These are phyloP conservation scores for Carduelis carduelis DNA, from an alignment of 2,797 vertebrate genomes.

Conservation along the genomic window DNA sequence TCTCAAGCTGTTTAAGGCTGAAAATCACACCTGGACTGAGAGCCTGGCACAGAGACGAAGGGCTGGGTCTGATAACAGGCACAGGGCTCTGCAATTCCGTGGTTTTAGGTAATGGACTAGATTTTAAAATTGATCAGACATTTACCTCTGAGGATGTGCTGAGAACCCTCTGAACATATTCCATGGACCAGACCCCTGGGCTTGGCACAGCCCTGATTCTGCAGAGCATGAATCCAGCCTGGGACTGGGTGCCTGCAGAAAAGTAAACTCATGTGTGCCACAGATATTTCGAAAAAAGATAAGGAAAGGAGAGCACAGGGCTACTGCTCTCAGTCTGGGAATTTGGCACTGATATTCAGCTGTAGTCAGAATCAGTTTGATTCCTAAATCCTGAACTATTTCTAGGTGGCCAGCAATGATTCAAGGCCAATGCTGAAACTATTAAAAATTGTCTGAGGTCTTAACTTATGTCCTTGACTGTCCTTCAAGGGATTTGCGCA, in stretches of 20 bases:
- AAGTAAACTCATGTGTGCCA: accelerated
- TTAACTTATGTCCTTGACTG: conserved; percentile 8
- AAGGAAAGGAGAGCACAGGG: background rate
- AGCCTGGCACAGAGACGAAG: background rate
- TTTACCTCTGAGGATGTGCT: background rate
- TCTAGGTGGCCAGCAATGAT: background rate
- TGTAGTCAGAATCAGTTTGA: background rate
- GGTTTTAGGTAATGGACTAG: background rate
- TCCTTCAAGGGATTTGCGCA: background rate
- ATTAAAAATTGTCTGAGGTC: background rate
- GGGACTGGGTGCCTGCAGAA: background rate
- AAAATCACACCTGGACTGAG: conserved; percentile 34
- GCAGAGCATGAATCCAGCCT: background rate
- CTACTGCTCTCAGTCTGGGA: background rate
- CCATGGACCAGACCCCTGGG: background rate
- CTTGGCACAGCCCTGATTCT: background rate
- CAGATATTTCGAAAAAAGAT: background rate
- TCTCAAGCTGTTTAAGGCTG: conserved; percentile 16
- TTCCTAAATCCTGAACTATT: background rate
- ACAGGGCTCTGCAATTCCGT: background rate
- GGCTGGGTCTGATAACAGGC: accelerated
- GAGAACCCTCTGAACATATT: background rate
- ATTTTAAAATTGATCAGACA: background rate
- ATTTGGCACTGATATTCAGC: background rate
- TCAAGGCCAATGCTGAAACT: background rate